Evolutionary conservation across 2,797 vertebrate genomes (phyloP).

Genomic region (Mycteria americana): DNA sequence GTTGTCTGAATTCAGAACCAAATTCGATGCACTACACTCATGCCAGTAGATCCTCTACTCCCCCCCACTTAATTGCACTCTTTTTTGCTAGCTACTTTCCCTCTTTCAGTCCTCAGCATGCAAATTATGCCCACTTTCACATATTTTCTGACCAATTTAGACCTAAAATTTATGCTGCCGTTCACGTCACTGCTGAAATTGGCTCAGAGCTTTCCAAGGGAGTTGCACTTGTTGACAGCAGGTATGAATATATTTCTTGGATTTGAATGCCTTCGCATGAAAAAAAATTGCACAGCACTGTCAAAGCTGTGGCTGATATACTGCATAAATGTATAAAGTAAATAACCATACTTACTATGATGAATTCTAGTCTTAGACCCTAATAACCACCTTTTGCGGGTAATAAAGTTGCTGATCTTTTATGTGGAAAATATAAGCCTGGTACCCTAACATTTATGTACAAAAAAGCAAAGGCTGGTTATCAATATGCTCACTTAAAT

Average conservation of each 20-base stretch:
- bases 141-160: slow-evolving; percentile 67
- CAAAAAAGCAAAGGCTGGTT: slow-evolving; percentile 53
- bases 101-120: slow-evolving; percentile 45
- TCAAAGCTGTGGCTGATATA: slow-evolving; percentile 70
- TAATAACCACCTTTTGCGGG: slow-evolving; percentile 64
- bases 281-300: slow-evolving; percentile 70
- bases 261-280: slow-evolving; percentile 58
- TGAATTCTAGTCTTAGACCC: slow-evolving; percentile 69
- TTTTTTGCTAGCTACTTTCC: slow-evolving; percentile 34
- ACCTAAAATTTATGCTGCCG: slow-evolving; percentile 61
- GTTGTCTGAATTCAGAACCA: slow-evolving; percentile 40
- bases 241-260: slow-evolving; percentile 69
- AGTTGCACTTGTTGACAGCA: slow-evolving; percentile 70
- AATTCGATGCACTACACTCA: not conserved
- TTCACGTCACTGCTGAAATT: slow-evolving; percentile 68
- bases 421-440: slow-evolving; percentile 66
- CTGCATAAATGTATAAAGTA: slow-evolving; percentile 70
- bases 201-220: slow-evolving; percentile 65
- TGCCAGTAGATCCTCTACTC: not conserved
- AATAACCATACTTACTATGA: slow-evolving; percentile 67
- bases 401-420: slow-evolving; percentile 66
- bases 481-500: slow-evolving; percentile 49
- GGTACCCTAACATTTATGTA: slow-evolving; percentile 51
- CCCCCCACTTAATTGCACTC: slow-evolving; percentile 16
- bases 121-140: slow-evolving; percentile 63